Conservation (phyloP, 2,888 invertebrate species). For the Nemotelus pantherinus region DNA sequence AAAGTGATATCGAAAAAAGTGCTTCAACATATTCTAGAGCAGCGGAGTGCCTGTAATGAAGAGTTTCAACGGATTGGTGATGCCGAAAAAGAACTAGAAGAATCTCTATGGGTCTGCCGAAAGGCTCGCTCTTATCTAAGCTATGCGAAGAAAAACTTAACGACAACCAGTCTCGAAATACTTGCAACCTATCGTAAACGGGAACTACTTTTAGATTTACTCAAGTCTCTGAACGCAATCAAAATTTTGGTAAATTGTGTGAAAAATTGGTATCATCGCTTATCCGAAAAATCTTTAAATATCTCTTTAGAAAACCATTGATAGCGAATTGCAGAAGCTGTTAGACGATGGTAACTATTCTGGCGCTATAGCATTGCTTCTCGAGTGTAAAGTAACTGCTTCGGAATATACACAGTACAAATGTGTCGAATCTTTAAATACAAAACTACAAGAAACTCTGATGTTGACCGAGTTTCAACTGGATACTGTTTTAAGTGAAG, state of each 20-base stretch:
- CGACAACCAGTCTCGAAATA: conserved; percentile 86
- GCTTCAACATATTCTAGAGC: conserved; percentile 89
- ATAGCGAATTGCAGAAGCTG: conserved; percentile 82
- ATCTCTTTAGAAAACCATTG: conserved; percentile 74
- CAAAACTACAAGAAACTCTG: conserved; percentile 89
- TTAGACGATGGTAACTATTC: conserved; percentile 87
- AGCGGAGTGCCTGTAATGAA: conserved; percentile 85
- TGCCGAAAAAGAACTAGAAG: conserved; percentile 74
- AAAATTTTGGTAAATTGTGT: conserved; percentile 70
- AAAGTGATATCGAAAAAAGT: conserved; percentile 92
- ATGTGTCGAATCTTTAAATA: conserved; percentile 88
- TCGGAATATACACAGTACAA: conserved; percentile 85
- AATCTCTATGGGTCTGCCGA: conserved; percentile 76
- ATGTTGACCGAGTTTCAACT: conserved; percentile 91
- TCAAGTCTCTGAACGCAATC: conserved; percentile 82
- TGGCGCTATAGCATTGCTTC: conserved; percentile 87
- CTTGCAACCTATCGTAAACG: conserved; percentile 91
- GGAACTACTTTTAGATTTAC: conserved; percentile 81
- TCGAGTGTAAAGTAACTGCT: conserved; percentile 89
- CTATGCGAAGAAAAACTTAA: conserved; percentile 82
- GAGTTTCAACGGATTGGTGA: conserved; percentile 83
- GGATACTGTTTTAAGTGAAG: conserved; percentile 84
- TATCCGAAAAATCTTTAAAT: background rate
- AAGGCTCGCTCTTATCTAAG: conserved; percentile 78
- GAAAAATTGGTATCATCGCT: conserved; percentile 45